Evolutionary conservation across 2,888 invertebrate species (phyloP).

Genomic region (Protophormia terraenovae): DNA sequence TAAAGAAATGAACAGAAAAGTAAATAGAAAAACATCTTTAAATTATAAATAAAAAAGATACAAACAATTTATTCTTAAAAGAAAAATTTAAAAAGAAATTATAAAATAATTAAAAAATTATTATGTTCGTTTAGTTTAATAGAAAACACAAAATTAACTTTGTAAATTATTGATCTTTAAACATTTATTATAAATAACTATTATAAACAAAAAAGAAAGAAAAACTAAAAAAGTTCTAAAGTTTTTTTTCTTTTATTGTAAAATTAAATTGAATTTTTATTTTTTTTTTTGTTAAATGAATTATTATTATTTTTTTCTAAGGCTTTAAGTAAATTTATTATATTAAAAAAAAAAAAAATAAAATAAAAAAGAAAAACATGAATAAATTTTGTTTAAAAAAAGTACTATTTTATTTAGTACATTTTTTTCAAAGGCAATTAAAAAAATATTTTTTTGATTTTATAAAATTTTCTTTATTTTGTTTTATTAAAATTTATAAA

Average conservation of each 20-base stretch:
- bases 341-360: not conserved
- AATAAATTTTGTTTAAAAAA: too few relatives aligned
- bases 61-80: not conserved
- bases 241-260: not conserved
- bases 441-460: not conserved
- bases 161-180: conserved; percentile 58
- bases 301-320: conserved; percentile 9
- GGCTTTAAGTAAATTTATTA: conserved; percentile 41
- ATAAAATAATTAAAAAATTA: conserved; percentile 4
- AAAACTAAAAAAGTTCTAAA: not conserved
- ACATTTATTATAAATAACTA: conserved; percentile 15
- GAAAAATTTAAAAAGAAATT: not conserved
- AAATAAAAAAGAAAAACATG: too few relatives aligned
- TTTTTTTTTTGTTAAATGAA: conserved; percentile 38
- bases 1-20: not conserved
- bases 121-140: conserved; percentile 20
- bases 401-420: conserved; percentile 23
- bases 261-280: conserved; percentile 26
- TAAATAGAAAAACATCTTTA: not conserved
- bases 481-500: conserved; percentile 13
- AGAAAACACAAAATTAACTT: conserved; percentile 4
- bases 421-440: not conserved
- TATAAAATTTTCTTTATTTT: not conserved
- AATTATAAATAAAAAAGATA: conserved; percentile 1
- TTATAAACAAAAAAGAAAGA: not conserved